phyloP scores from a whole-genome alignment of 2,797 vertebrate genomes.

The Numenius phaeopus region DNA sequence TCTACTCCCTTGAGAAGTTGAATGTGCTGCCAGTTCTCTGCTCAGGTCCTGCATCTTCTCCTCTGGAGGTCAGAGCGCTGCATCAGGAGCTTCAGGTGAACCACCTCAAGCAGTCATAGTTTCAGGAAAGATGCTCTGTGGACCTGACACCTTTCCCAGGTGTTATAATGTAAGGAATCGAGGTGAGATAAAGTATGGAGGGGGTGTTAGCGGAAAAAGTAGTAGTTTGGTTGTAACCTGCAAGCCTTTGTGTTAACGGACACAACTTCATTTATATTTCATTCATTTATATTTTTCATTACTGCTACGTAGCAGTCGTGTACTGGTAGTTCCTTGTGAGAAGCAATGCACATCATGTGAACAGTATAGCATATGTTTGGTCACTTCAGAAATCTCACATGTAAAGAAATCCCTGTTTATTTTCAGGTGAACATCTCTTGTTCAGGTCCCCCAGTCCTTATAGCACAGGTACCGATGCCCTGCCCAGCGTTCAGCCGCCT shows the following conservation, averaged over 20 bases:
- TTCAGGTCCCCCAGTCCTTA: not conserved
- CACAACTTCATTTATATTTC: rapidly evolving
- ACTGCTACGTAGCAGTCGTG: rapidly evolving
- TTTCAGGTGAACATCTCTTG: not conserved
- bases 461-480: not conserved
- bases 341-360: rapidly evolving
- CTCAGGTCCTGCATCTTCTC: not conserved
- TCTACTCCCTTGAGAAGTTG: not conserved
- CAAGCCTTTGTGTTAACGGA: not conserved
- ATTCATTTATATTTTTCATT: not conserved
- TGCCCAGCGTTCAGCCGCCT: not conserved
- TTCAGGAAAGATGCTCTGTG: not conserved
- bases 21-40: not conserved
- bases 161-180: not conserved
- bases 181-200: not conserved
- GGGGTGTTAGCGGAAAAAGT: not conserved
- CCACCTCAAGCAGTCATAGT: not conserved
- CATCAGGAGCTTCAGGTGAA: not conserved
- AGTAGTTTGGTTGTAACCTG: not conserved
- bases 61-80: not conserved
- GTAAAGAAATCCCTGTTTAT: not conserved
- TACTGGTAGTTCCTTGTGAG: not conserved
- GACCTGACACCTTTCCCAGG: not conserved
- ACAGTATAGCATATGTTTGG: rapidly evolving
- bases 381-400: not conserved